Evolutionary conservation across 1,140 invertebrate species (phyloP).

Genomic region (Drosophila sturtevanti): DNA sequence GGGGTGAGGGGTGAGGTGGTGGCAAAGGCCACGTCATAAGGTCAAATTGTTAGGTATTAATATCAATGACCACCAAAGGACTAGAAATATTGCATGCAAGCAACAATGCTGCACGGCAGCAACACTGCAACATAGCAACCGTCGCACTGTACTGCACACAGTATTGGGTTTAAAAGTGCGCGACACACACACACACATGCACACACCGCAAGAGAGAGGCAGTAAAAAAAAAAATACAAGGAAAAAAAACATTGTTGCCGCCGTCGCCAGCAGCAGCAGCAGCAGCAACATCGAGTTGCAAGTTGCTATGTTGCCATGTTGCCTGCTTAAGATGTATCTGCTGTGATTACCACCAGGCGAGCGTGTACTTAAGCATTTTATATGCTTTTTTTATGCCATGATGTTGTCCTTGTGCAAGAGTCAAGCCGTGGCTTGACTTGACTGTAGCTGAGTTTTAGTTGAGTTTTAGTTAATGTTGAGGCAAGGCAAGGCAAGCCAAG

Average conservation of each 20-base stretch:
- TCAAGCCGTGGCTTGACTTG: constrained; percentile 1
- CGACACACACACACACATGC: constrained; percentile 40
- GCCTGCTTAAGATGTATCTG: constrained; percentile 76
- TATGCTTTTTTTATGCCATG: constrained; percentile 74
- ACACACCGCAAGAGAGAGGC: neutral
- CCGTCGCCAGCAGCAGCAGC: constrained; percentile 35
- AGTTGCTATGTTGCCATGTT: constrained; percentile 31
- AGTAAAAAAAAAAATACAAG: no score
- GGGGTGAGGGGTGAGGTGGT: no score
- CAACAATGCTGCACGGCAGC: constrained; percentile 14
- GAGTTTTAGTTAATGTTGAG: no score
- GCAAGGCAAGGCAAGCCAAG: no score
- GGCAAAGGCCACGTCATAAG: constrained; percentile 58
- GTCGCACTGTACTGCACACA: constrained; percentile 23
- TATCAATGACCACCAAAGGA: constrained; percentile 21
- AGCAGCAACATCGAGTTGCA: constrained; percentile 56
- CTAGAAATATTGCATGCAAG: constrained; percentile 24
- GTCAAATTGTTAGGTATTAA: constrained; percentile 55
- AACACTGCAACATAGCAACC: constrained; percentile 23
- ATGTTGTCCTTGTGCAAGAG: constrained; percentile 66
- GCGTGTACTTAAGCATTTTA: constrained; percentile 81
- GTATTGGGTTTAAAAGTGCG: constrained; percentile 35
- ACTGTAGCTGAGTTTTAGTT: constrained; percentile 11
- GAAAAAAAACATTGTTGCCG: constrained; percentile 49
- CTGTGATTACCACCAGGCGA: constrained; percentile 73